These are phyloP conservation scores for Paracentrotus lividus DNA, from an alignment of 53 echinoderm and acorn worm genomes.

Conservation along the genomic window DNA sequence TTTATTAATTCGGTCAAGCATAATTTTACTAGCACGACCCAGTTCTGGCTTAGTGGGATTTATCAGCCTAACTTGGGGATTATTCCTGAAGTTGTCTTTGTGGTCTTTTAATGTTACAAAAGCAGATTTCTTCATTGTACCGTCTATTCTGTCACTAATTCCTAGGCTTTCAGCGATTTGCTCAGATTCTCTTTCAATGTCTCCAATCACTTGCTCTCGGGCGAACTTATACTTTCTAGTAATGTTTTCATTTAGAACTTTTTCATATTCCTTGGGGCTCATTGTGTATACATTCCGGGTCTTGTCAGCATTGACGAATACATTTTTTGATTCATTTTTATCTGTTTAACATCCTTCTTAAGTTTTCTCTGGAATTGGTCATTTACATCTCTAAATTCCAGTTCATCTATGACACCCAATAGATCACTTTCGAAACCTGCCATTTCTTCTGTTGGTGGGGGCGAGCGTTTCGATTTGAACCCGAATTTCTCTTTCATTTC, in stretches of 20 bases:
- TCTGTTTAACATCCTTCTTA: neutral
- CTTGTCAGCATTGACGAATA: neutral
- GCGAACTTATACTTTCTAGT: neutral
- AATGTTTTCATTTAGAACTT: neutral
- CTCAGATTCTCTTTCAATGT: neutral
- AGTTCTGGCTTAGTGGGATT: neutral
- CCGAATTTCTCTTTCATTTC: no score
- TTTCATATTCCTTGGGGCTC: neutral
- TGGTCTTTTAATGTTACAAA: neutral
- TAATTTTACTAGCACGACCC: neutral
- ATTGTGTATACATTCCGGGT: neutral
- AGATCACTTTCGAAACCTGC: no score
- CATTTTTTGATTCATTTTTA: neutral
- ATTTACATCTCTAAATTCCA: neutral
- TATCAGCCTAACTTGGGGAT: neutral
- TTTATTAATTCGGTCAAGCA: neutral
- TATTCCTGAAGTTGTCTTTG: neutral
- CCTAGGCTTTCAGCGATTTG: neutral
- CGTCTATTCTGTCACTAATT: neutral
- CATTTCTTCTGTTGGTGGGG: no score
- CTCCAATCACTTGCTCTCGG: neutral
- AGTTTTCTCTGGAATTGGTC: neutral
- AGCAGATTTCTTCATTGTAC: neutral
- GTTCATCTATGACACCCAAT: no score
- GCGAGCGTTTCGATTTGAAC: no score